Percentiles rank a stretch among this genome's conserved stretches.
These are phyloP conservation scores for Ranitomeya variabilis DNA, from an alignment of 2,113 vertebrate genomes.

Conservation along the genomic window DNA sequence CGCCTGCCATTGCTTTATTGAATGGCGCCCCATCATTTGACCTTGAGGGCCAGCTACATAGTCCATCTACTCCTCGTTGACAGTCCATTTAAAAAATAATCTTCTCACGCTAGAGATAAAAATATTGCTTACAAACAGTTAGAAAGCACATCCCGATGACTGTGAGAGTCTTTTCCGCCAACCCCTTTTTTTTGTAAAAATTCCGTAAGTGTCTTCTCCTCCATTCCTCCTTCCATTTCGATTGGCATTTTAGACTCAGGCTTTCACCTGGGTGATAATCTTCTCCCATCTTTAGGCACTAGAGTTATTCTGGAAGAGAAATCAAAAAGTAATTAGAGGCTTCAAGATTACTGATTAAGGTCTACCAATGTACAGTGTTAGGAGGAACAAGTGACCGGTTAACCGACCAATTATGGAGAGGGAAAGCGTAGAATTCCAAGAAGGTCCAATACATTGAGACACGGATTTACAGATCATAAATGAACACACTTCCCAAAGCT, in stretches of 20 bases:
- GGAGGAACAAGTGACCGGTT: neutral
- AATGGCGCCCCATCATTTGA: conserved; percentile 44
- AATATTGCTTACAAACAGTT: conserved; percentile 71
- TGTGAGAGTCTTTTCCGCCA: conserved; percentile 51
- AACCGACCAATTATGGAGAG: neutral
- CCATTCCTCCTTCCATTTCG: conserved; percentile 35
- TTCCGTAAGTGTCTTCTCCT: conserved; percentile 25
- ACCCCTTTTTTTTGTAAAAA: conserved; percentile 35
- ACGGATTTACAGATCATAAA: no score
- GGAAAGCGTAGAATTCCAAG: neutral
- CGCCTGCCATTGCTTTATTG: conserved; percentile 58
- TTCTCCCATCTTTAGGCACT: conserved; percentile 75
- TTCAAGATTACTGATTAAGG: neutral
- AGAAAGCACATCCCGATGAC: conserved; percentile 18
- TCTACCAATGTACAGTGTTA: neutral
- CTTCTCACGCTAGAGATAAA: conserved; percentile 60
- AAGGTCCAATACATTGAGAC: no score
- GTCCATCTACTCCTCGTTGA: conserved; percentile 11
- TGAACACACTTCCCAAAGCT: no score
- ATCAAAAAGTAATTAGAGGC: conserved; percentile 37
- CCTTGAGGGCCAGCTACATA: neutral
- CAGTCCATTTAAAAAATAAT: conserved; percentile 55
- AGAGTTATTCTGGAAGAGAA: conserved; percentile 45
- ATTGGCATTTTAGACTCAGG: conserved; percentile 9
- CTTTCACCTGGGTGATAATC: conserved; percentile 36